These are phyloP conservation scores for Plecotus auritus DNA, from an alignment of 2,113 vertebrate genomes.

Conservation along the genomic window DNA sequence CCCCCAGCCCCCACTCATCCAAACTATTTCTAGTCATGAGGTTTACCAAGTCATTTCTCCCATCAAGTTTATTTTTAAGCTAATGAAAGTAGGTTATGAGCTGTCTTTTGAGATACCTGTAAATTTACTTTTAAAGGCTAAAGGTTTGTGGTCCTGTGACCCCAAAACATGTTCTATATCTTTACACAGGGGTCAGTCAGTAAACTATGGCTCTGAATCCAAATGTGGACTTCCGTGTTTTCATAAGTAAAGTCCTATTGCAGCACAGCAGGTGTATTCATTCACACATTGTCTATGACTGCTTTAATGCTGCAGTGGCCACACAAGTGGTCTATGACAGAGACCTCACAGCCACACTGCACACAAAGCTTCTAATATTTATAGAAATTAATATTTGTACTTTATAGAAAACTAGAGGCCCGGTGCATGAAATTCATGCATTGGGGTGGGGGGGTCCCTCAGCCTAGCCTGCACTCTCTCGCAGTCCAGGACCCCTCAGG, in stretches of 20 bases:
- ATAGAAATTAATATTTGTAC: no score
- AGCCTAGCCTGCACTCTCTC: no score
- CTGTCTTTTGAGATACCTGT: not conserved
- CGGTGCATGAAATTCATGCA: no score
- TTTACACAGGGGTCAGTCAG: not conserved
- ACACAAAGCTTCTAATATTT: not conserved
- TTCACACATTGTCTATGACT: not conserved
- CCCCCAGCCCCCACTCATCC: fast-evolving
- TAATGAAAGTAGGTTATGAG: not conserved
- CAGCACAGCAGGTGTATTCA: not conserved
- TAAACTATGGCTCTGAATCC: not conserved
- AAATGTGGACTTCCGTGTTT: not conserved
- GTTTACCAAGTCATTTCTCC: not conserved
- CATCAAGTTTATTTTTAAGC: not conserved
- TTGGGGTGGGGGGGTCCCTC: no score
- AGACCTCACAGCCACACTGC: not conserved
- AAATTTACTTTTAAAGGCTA: not conserved
- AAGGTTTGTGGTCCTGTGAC: not conserved
- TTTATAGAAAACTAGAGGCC: not conserved
- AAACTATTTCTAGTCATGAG: not conserved
- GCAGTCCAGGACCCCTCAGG: no score
- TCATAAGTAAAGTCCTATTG: not conserved
- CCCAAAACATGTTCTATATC: not conserved
- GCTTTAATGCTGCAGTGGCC: not conserved
- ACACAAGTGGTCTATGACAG: not conserved